These are phyloP conservation scores for Epizoanthus scotinus DNA, from an alignment of 92 coral and sea anemone species.

Conservation along the genomic window DNA sequence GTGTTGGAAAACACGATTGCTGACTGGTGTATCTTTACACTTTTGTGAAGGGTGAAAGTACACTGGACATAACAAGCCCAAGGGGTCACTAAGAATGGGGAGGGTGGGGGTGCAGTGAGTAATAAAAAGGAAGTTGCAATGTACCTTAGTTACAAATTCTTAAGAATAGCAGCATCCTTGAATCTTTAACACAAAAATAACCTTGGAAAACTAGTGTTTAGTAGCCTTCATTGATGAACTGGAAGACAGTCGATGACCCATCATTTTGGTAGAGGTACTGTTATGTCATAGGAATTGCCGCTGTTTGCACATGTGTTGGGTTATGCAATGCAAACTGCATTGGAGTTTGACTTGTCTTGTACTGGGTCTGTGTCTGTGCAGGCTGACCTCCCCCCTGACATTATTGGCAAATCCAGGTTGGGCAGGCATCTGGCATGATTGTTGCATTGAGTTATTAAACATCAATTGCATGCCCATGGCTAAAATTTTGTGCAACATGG, in stretches of 20 bases:
- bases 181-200: neutral
- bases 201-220: neutral
- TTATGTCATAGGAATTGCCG: constrained; percentile 10
- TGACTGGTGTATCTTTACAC: neutral
- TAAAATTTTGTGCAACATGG: constrained; percentile 37
- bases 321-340: constrained; percentile 16
- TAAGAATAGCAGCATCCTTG: neutral
- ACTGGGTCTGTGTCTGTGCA: constrained; percentile 22
- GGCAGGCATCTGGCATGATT: neutral
- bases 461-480: constrained; percentile 50
- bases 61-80: neutral
- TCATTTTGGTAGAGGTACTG: neutral
- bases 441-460: constrained; percentile 35
- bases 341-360: constrained; percentile 5
- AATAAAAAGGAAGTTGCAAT: neutral
- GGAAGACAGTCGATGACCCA: neutral
- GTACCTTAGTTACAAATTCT: no score
- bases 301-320: constrained; percentile 20
- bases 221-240: constrained; percentile 2
- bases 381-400: no score
- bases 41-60: neutral
- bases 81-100: neutral
- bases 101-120: neutral
- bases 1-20: no score
- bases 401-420: constrained; percentile 17